A percentile compares a stretch with the other conserved stretches of the same genome.
Evolutionary conservation across 2,113 vertebrate species (phyloP).

Genomic region (Dipodomys spectabilis): DNA sequence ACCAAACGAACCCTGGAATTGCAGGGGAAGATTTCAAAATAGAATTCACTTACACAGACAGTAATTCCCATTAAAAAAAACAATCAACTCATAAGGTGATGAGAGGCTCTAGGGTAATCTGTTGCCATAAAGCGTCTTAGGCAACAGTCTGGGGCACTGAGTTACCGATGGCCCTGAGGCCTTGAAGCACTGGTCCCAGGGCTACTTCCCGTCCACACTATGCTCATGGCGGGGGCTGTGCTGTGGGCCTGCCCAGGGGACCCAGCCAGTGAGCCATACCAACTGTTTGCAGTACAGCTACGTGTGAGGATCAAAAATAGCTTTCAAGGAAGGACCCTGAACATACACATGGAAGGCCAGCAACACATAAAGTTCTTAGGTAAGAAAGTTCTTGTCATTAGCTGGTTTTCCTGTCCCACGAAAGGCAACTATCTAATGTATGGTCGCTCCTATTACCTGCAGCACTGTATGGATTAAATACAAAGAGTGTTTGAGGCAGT

Average conservation of each 20-base stretch:
- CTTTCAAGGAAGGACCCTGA: not conserved
- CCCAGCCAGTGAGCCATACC: not conserved
- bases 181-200: accelerated
- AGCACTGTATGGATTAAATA: not conserved
- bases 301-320: not conserved
- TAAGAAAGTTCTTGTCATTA: not conserved
- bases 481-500: not conserved
- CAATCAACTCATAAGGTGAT: not conserved
- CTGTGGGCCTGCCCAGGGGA: not conserved
- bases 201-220: too few relatives aligned
- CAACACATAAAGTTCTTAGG: not conserved
- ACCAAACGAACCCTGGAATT: constrained; percentile 94
- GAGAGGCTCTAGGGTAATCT: too few relatives aligned
- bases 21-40: constrained; percentile 57
- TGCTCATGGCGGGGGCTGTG: not conserved
- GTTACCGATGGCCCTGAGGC: too few relatives aligned
- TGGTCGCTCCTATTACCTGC: not conserved
- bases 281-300: not conserved
- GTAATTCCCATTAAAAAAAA: not conserved
- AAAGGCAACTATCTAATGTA: not conserved
- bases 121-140: not conserved
- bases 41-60: not conserved
- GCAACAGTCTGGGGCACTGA: not conserved
- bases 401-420: not conserved
- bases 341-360: not conserved